Conservation (phyloP, 1,140 invertebrate genomes). For the Scaptomyza montana region DNA sequence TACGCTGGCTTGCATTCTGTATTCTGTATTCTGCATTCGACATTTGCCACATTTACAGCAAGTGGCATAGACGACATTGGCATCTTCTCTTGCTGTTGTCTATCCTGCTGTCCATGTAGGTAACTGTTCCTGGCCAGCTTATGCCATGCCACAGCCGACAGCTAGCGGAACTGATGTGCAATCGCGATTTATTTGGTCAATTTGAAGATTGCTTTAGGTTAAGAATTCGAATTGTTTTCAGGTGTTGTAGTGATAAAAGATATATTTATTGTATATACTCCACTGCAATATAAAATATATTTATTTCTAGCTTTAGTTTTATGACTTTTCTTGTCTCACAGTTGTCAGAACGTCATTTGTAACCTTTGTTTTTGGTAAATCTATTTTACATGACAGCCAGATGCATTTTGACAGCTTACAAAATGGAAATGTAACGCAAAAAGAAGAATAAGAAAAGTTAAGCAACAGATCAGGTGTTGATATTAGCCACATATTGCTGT, state of each 20-base stretch:
- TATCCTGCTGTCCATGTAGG: slow-evolving; percentile 8
- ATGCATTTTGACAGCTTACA: neutral
- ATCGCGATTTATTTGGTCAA: slow-evolving; percentile 68
- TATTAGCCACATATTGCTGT: slow-evolving; percentile 6
- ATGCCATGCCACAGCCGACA: slow-evolving; percentile 59
- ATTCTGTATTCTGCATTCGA: slow-evolving; percentile 28
- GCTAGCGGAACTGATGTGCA: slow-evolving; percentile 47
- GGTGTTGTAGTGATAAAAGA: neutral
- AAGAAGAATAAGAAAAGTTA: no score
- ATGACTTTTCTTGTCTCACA: slow-evolving; percentile 15
- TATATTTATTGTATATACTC: no score
- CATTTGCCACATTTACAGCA: slow-evolving; percentile 62
- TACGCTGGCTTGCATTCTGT: slow-evolving; percentile 57
- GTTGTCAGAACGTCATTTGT: slow-evolving; percentile 41
- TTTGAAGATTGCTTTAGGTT: slow-evolving; percentile 39
- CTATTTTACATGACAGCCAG: slow-evolving; percentile 42
- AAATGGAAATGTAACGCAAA: no score
- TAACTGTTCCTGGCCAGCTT: slow-evolving; percentile 63
- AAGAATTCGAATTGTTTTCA: slow-evolving; percentile 12
- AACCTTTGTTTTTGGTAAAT: slow-evolving; percentile 24
- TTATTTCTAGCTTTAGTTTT: neutral
- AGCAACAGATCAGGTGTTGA: no score
- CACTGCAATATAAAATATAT: neutral
- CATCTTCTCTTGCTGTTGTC: slow-evolving; percentile 21
- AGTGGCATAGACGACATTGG: slow-evolving; percentile 61